Evolutionary conservation across 2,888 invertebrate genomes (phyloP), one percentile per base, ranked within the genome.

Genomic region (Invenusta paracnida): DNA sequence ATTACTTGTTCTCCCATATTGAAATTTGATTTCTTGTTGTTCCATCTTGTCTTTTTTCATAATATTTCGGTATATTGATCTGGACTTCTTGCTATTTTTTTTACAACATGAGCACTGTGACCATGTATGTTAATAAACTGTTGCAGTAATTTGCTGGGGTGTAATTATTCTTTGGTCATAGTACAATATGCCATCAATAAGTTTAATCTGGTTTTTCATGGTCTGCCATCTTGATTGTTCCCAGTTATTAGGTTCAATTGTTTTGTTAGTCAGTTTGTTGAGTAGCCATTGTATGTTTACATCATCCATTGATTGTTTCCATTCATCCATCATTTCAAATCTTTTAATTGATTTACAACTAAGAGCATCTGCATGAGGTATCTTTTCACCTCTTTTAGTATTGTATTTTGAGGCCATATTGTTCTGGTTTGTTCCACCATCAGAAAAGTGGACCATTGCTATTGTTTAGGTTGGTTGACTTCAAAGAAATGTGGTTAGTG

Each of bases 281-380:
- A 2, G 5, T 13, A 28, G 5, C 29, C 79, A 25, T 79, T 13
- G 79, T 17, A 82, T 13, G 29, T 82, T 30, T 11, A 25, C 30
- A 30, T 28, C 82, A 11, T 17, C 11, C 28, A 28, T 29, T 17
- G 82, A 25, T 25, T 82, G 5, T 17, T n/a, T 30, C 28, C 29
- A 25, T 29, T 29, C 82, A 2, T 82, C 82, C 13, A 11, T 11
- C 13, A 23, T 29, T 5, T 25, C 13, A 11, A 28, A 29, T 13
- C 13, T 17, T 29, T 23, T 82, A 13, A 82, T 25, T 79, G 79
- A 5, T 25, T 79, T 82, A 29, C 82, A n/a, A 23, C 82, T 82
- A 25, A 82, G 29, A 25, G 82, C 82, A 29, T 82, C 82, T 29
- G 23, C 82, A 25, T 82, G 82, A 13, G 82, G 82, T 5, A 82